These are phyloP conservation scores for Hypotaenidia philippensis DNA, from an alignment of 2,797 vertebrate species.

Conservation along the genomic window DNA sequence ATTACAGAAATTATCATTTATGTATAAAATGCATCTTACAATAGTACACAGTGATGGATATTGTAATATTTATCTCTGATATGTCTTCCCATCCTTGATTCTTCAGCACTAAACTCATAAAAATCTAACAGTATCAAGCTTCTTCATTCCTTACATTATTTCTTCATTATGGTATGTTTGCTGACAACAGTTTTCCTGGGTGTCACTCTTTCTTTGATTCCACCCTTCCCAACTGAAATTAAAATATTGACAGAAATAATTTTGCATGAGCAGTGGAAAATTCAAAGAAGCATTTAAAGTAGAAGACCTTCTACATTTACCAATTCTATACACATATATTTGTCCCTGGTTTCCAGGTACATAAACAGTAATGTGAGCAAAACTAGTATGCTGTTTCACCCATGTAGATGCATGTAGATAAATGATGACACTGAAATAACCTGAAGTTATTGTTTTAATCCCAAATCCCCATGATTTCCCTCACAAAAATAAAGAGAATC, in stretches of 20 bases:
- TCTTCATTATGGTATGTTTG: conserved; percentile 78
- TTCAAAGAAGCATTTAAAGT: conserved; percentile 51
- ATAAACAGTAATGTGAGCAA: background rate
- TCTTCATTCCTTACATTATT: conserved; percentile 47
- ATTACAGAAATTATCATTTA: conserved; percentile 54
- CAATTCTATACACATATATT: background rate
- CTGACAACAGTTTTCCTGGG: conserved; percentile 75
- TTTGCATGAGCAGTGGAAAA: conserved; percentile 75
- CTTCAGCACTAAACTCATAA: background rate
- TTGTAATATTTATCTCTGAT: conserved; percentile 25
- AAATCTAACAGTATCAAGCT: conserved; percentile 2
- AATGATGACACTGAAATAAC: background rate
- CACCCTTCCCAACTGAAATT: conserved; percentile 70
- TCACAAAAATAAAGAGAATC: background rate
- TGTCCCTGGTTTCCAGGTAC: background rate
- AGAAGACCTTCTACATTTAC: conserved; percentile 50
- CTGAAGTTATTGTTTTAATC: background rate
- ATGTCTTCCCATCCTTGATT: background rate
- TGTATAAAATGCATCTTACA: conserved; percentile 51
- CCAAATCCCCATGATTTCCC: fast-evolving
- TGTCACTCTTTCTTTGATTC: conserved; percentile 79
- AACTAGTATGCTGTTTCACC: background rate
- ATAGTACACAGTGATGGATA: background rate
- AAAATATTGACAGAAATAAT: conserved; percentile 83
- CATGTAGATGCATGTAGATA: background rate